Conservation (phyloP, 2,797 vertebrate genomes). For the Oryzias sinensis region DNA sequence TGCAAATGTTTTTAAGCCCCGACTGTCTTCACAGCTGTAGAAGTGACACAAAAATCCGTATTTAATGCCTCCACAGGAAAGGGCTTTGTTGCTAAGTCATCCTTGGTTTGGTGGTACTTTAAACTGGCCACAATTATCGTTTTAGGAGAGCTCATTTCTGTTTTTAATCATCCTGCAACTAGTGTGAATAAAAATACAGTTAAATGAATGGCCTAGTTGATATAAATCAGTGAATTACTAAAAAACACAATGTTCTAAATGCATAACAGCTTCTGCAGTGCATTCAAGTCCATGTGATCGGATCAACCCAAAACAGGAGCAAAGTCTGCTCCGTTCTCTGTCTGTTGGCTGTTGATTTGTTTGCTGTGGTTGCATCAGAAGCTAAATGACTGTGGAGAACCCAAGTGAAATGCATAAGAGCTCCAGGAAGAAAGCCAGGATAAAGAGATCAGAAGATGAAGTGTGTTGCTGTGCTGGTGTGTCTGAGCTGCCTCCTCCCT, state of each 20-base stretch:
- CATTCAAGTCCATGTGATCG: constrained; percentile 4
- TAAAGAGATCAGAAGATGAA: constrained; percentile 41
- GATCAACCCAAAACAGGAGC: constrained; percentile 10
- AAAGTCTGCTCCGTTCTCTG: constrained; percentile 21
- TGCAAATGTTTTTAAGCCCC: too few relatives aligned
- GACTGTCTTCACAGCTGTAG: too few relatives aligned
- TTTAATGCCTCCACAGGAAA: too few relatives aligned
- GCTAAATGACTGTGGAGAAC: background rate
- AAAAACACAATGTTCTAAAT: background rate
- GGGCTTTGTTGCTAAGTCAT: too few relatives aligned
- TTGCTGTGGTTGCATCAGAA: constrained; percentile 37
- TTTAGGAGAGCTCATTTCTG: too few relatives aligned
- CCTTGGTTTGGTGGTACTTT: too few relatives aligned
- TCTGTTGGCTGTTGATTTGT: background rate
- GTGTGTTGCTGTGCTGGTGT: constrained; percentile 24
- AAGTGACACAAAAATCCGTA: too few relatives aligned
- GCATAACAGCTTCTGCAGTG: background rate
- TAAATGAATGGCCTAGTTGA: too few relatives aligned
- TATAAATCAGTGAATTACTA: background rate
- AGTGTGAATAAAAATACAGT: too few relatives aligned
- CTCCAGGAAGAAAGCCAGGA: background rate
- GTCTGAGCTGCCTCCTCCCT: constrained; percentile 46
- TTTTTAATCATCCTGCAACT: too few relatives aligned
- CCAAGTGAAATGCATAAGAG: background rate
- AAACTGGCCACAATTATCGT: too few relatives aligned